Percentiles rank a stretch among this genome's conserved stretches.
Conservation (phyloP, 2,113 vertebrate genomes). For the Gopherus evgoodei region DNA sequence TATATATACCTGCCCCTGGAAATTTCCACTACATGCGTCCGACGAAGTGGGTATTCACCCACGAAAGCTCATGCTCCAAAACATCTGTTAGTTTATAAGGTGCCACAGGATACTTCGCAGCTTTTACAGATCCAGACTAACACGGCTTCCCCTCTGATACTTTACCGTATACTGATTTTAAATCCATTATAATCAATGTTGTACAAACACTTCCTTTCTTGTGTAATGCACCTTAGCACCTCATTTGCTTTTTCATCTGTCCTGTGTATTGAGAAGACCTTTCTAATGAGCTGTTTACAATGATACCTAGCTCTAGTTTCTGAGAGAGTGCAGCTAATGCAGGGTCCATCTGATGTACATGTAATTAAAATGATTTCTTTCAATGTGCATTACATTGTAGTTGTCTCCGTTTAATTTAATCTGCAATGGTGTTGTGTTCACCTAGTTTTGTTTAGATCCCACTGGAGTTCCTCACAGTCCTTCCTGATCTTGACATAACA, state of each 20-base stretch:
- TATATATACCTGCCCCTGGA: too few relatives aligned
- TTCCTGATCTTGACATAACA: slow-evolving; percentile 25
- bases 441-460: slow-evolving; percentile 19
- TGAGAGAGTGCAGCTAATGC: slow-evolving; percentile 46
- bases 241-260: neutral
- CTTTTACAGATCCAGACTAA: too few relatives aligned
- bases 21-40: too few relatives aligned
- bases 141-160: too few relatives aligned
- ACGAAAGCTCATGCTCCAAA: too few relatives aligned
- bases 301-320: slow-evolving; percentile 29
- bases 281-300: neutral
- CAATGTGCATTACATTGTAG: neutral
- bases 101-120: too few relatives aligned
- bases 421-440: slow-evolving; percentile 14
- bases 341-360: slow-evolving; percentile 58
- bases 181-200: neutral
- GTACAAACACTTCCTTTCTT: neutral
- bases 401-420: slow-evolving; percentile 47
- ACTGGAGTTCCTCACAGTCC: neutral
- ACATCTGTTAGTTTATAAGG: too few relatives aligned
- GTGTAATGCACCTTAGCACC: neutral
- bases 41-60: too few relatives aligned
- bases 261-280: neutral
- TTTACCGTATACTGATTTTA: neutral
- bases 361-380: slow-evolving; percentile 52